Evolutionary conservation across 1,140 invertebrate genomes (phyloP).

Genomic region (Marisa cornuarietis): DNA sequence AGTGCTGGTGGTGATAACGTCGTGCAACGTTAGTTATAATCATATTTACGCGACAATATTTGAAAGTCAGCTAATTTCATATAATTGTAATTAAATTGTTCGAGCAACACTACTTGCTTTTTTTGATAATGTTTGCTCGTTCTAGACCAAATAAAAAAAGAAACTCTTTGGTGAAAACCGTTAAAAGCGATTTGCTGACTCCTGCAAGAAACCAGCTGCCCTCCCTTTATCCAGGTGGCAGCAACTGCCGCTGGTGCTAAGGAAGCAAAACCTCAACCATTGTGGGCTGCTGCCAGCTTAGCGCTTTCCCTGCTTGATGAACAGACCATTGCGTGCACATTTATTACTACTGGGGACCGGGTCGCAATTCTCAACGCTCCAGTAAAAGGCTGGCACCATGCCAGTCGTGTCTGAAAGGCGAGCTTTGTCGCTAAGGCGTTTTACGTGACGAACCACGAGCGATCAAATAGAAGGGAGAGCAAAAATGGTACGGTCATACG

Average conservation of each 20-base stretch:
- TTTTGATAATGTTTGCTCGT: no score
- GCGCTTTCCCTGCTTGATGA: neutral
- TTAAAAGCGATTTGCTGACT: no score
- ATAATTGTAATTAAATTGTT: no score
- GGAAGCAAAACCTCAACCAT: slow-evolving; percentile 15
- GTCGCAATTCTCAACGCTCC: neutral
- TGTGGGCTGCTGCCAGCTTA: neutral
- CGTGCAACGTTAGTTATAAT: no score
- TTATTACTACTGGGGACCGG: neutral
- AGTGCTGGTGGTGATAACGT: no score
- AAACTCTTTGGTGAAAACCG: no score
- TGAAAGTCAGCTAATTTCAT: no score
- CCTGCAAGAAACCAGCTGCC: neutral
- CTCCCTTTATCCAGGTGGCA: slow-evolving; percentile 10
- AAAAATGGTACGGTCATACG: neutral
- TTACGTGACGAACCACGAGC: slow-evolving; percentile 14
- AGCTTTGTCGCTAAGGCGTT: neutral
- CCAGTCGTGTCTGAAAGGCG: slow-evolving; percentile 17
- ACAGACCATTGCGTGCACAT: neutral
- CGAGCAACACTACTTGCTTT: no score
- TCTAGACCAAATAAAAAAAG: no score
- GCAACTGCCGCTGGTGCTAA: slow-evolving; percentile 24
- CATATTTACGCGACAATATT: no score
- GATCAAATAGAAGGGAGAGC: no score
- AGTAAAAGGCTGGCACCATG: slow-evolving; percentile 14